Percentiles rank a stretch among this genome's conserved stretches.
Evolutionary conservation across 1,140 invertebrate genomes (phyloP).

Genomic region (Acromyrmex echinatior): DNA sequence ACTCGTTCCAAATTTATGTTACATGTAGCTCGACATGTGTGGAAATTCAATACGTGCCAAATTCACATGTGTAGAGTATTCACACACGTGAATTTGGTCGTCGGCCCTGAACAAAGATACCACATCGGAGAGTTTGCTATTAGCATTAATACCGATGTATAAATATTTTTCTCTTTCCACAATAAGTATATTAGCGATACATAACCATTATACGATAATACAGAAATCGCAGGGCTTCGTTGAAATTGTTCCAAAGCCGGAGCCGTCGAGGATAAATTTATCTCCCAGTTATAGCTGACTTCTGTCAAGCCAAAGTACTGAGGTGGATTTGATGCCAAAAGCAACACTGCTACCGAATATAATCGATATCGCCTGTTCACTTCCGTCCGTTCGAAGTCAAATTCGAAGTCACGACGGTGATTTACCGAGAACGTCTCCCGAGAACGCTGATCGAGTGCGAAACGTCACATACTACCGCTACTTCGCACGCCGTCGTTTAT

Average conservation of each 20-base stretch:
- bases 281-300: conserved; percentile 35
- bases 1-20: no score
- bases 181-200: conserved; percentile 45
- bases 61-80: no score
- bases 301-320: conserved; percentile 40
- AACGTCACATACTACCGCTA: conserved; percentile 1
- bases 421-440: conserved; percentile 1
- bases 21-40: no score
- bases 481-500: conserved; percentile 18
- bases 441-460: conserved; percentile 21
- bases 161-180: not conserved
- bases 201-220: conserved; percentile 33
- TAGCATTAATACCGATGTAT: conserved; percentile 1
- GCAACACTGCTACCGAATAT: conserved; percentile 48
- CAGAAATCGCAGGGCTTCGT: conserved; percentile 56
- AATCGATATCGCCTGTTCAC: conserved; percentile 52
- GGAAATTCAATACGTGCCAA: no score
- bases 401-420: not conserved
- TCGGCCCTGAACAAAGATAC: not conserved
- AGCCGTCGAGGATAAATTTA: conserved; percentile 51
- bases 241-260: conserved; percentile 31
- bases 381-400: conserved; percentile 20
- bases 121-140: conserved; percentile 20
- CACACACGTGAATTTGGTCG: no score
- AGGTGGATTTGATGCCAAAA: conserved; percentile 52